phyloP scores from a whole-genome alignment of 2,888 invertebrate species.

The Hypomecis atomaria region DNA sequence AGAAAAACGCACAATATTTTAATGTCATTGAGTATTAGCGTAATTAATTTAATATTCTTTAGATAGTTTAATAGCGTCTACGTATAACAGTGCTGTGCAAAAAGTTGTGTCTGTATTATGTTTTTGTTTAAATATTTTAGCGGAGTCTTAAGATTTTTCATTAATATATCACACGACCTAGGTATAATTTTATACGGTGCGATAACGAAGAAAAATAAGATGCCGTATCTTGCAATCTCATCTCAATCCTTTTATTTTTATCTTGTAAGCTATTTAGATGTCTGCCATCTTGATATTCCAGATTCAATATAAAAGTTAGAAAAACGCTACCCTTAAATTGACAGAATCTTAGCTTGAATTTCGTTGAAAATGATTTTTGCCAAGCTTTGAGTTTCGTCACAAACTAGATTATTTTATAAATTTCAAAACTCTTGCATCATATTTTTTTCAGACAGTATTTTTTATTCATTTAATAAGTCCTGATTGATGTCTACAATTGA shows the following conservation, averaged over 20 bases:
- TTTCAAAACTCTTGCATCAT: background rate
- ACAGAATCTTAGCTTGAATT: constrained; percentile 24
- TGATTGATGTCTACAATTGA: too few relatives aligned
- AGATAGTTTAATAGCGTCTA: too few relatives aligned
- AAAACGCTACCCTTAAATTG: constrained; percentile 18
- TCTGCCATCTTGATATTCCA: constrained; percentile 25
- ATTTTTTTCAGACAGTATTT: too few relatives aligned
- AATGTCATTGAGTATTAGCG: too few relatives aligned
- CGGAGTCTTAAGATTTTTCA: too few relatives aligned
- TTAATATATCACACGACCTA: background rate
- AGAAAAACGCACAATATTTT: too few relatives aligned
- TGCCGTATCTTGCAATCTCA: constrained; percentile 15
- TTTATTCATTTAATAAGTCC: too few relatives aligned
- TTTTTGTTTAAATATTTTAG: too few relatives aligned
- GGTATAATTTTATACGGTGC: background rate
- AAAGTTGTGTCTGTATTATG: too few relatives aligned
- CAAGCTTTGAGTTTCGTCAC: constrained; percentile 1
- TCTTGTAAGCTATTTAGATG: constrained; percentile 25
- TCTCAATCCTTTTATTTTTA: constrained; percentile 23
- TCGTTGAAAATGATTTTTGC: constrained; percentile 9
- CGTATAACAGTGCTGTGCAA: too few relatives aligned
- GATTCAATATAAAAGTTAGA: constrained; percentile 13
- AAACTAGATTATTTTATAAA: background rate
- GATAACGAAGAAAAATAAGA: constrained; percentile 1
- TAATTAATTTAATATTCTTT: too few relatives aligned